Base-by-base conservation (phyloP, 2,888 invertebrate species). In the Dynastes grantii region DNA sequence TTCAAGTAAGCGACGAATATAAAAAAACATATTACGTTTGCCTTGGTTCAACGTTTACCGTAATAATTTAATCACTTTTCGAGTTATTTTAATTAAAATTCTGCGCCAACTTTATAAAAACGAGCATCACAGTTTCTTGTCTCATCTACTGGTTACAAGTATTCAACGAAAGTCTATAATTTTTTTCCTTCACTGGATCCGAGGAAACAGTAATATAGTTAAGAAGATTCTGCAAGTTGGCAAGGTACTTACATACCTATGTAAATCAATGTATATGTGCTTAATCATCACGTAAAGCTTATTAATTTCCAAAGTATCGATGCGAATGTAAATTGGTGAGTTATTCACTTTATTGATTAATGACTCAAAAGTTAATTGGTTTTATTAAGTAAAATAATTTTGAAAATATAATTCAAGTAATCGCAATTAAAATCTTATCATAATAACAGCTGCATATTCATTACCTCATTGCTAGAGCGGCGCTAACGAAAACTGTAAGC, bases 51-150 rank as follows among this genome's bases (percentile, higher is more conserved):
- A 16, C 37, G 58, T 73, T 58, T 73, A 73, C 73, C 73, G 73
- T 73, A 73, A 73, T 29, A 58, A 73, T 73, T 73, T 73, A 73
- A 73, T 73, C 73, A 73, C 37, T 73, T 58, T 40, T 9, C 11
- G 73, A 73, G 73, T 53, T 73, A 73, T 73, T 73, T 73, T 73
- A 73, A 73, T 73, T 73, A 73, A 58, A 73, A 73, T 40, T 73
- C 73, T 51, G 51, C 68, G 51, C 51, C 68, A 51, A 9, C 27
- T 68, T 51, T 13, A 68, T 40, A 68, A 68, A 68, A 68, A 68
- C 68, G 6, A 68, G 68, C 29, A 29, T 49, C n/a, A 22, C 16
- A 8, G n/a, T 37, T 68, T 68, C 55, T 68, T 49, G 22, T 68
- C 27, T 68, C 29, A 29, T 32, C 11, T 61, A 16, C 61, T 61